Conservation (phyloP, 2,888 invertebrate genomes). For the Maniola hyperantus region DNA sequence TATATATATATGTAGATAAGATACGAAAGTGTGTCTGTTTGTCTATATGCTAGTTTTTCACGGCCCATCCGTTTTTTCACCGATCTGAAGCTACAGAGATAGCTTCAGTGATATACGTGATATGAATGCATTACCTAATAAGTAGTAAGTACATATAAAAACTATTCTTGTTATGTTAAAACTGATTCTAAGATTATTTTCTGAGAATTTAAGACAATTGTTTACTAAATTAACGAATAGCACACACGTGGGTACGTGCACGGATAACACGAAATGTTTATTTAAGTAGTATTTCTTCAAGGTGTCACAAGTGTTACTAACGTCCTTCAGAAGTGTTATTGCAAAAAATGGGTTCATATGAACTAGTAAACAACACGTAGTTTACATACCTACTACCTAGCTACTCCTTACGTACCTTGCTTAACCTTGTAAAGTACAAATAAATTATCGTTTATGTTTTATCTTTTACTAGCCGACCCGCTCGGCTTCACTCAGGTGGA, state of each 20-base stretch:
- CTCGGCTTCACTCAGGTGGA: too few species aligned
- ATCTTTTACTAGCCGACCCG: too few species aligned
- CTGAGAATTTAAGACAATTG: background rate
- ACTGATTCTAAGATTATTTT: too few species aligned
- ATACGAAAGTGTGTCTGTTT: too few species aligned
- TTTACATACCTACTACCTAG: conserved; percentile 11
- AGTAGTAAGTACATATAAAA: too few species aligned
- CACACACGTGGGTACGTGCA: background rate
- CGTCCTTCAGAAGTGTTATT: conserved; percentile 23
- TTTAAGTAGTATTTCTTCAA: conserved; percentile 25
- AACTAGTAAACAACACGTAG: conserved; percentile 27
- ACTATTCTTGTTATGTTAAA: background rate
- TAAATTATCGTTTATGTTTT: conserved; percentile 3
- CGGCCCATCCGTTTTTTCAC: too few species aligned
- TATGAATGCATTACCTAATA: too few species aligned
- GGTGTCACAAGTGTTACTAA: conserved; percentile 26
- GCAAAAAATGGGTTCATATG: conserved; percentile 17
- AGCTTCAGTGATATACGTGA: too few species aligned
- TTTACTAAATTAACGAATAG: conserved; percentile 9
- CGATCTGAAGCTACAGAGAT: too few species aligned
- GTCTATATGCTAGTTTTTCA: too few species aligned
- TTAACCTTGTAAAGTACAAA: conserved; percentile 3
- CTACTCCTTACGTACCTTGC: conserved; percentile 18
- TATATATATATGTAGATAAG: too few species aligned
- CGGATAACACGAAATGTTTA: conserved; percentile 23